Conservation (phyloP, 2,113 vertebrate species). For the Psittacara wagleri region DNA sequence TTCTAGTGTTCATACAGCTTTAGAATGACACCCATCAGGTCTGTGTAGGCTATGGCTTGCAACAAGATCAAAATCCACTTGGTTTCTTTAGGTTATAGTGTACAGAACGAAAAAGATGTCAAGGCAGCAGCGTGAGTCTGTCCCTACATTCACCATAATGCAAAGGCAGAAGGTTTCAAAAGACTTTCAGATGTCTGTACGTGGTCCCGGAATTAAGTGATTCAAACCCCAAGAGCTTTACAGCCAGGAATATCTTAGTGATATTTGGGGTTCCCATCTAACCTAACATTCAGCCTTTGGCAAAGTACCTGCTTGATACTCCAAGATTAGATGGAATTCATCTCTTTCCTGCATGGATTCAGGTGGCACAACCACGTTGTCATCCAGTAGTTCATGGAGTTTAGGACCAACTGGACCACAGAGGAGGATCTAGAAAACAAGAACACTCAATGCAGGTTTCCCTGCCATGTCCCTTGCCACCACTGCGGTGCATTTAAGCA, state of each 20-base stretch:
- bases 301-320: constrained; percentile 90
- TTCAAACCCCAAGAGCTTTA: neutral
- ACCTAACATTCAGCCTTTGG: neutral
- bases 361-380: constrained; percentile 90
- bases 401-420: constrained; percentile 95
- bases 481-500: neutral
- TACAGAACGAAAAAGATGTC: neutral
- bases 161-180: neutral
- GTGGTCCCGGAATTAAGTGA: neutral
- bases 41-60: neutral
- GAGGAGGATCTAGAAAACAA: constrained; percentile 84
- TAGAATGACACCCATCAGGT: neutral
- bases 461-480: neutral
- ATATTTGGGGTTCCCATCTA: neutral
- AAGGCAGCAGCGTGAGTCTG: neutral
- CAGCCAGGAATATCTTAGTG: neutral
- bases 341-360: constrained; percentile 91
- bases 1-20: neutral
- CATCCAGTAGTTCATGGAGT: constrained; percentile 92
- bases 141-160: neutral
- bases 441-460: neutral
- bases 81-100: neutral
- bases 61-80: neutral
- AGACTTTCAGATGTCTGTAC: neutral
- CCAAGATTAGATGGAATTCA: constrained; percentile 96